These are phyloP conservation scores for Epinephelus lanceolatus DNA, from an alignment of 2,113 vertebrate species.

Conservation along the genomic window DNA sequence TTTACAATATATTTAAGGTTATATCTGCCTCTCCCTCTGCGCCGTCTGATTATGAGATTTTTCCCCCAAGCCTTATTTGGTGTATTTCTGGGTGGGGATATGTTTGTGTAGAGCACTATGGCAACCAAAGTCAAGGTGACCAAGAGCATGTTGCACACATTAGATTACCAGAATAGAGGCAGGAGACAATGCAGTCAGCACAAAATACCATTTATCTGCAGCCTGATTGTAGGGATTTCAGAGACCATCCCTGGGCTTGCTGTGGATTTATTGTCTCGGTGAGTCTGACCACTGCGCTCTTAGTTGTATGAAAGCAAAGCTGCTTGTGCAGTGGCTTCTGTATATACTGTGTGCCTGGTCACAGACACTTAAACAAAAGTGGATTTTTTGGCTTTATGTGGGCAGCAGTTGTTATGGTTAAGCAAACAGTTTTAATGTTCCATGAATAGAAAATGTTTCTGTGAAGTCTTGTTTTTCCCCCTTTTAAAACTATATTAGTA, in stretches of 20 bases:
- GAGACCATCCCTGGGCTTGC: constrained; percentile 77
- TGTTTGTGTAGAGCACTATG: constrained; percentile 88
- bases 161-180: constrained; percentile 86
- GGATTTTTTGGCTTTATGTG: constrained; percentile 29
- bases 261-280: constrained; percentile 84
- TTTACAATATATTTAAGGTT: constrained; percentile 82
- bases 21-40: constrained; percentile 80
- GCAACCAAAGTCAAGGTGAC: constrained; percentile 91
- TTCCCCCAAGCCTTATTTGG: constrained; percentile 87
- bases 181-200: constrained; percentile 86
- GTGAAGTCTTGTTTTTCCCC: background rate
- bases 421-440: constrained; percentile 2
- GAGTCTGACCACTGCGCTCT: constrained; percentile 77
- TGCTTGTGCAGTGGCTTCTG: constrained; percentile 49
- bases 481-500: background rate
- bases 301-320: constrained; percentile 43
- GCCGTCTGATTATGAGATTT: constrained; percentile 84
- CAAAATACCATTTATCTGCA: constrained; percentile 83
- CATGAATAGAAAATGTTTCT: constrained; percentile 8
- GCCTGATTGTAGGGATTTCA: constrained; percentile 83
- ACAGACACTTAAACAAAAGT: constrained; percentile 44
- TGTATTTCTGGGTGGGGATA: constrained; percentile 88
- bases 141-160: constrained; percentile 88
- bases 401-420: background rate
- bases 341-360: constrained; percentile 33